Percentiles rank a stretch among this genome's conserved stretches.
Evolutionary conservation across 1,140 invertebrate species (phyloP).

Genomic region (Drosophila nannoptera): DNA sequence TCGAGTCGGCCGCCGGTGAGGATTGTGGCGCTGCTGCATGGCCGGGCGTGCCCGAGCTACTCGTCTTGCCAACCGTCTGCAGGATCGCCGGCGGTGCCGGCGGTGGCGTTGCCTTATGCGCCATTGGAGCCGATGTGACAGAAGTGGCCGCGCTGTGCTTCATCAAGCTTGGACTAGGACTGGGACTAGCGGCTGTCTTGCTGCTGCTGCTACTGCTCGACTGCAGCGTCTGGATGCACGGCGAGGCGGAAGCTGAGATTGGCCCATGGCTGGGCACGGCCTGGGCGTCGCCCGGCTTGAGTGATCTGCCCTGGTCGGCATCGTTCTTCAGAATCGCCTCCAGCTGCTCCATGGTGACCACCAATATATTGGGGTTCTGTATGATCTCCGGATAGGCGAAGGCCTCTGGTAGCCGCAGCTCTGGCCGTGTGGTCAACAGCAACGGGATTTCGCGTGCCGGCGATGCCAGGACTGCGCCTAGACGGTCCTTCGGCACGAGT

Average conservation of each 20-base stretch:
- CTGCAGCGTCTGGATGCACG: background rate
- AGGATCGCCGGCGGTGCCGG: background rate
- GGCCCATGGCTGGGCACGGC: conserved; percentile 7
- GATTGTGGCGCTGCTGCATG: conserved; percentile 31
- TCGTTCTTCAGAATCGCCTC: conserved; percentile 85
- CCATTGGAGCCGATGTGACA: background rate
- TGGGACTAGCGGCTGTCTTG: conserved; percentile 27
- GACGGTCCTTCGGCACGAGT: conserved; percentile 86
- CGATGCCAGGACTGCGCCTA: conserved; percentile 85
- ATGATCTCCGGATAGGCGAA: conserved; percentile 85
- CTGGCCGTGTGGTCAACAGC: conserved; percentile 84
- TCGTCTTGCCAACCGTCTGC: conserved; percentile 34
- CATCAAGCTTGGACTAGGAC: conserved; percentile 6
- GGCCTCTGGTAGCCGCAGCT: conserved; percentile 85
- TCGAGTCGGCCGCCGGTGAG: conserved; percentile 67
- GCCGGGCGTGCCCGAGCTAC: conserved; percentile 2
- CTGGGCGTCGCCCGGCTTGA: conserved; percentile 35
- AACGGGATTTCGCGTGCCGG: conserved; percentile 88
- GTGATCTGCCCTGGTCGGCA: conserved; percentile 63
- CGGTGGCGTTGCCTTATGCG: conserved; percentile 1
- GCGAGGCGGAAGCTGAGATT: background rate
- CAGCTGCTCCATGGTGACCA: conserved; percentile 87
- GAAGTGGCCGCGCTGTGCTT: background rate
- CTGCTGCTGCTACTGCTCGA: conserved; percentile 13
- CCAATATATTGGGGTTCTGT: conserved; percentile 88